Evolutionary conservation across 2,113 vertebrate species (phyloP).

Genomic region (Myrmophylax atrothorax): DNA sequence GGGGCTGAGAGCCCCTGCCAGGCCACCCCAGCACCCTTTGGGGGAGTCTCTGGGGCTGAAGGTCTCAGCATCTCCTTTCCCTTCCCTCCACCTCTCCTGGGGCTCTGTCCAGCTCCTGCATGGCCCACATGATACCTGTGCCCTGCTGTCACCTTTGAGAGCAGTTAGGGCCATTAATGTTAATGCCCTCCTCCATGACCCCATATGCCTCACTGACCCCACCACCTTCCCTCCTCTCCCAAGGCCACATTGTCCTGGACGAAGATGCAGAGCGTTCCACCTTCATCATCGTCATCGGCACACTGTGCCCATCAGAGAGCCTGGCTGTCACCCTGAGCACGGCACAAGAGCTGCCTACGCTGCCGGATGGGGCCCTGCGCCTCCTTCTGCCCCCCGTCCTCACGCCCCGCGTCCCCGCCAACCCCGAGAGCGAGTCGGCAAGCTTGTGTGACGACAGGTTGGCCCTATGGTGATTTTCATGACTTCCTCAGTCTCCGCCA

Average conservation of each 20-base stretch:
- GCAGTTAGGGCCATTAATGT: neutral
- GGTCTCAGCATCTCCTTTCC: neutral
- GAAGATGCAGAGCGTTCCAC: conserved; percentile 87
- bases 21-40: neutral
- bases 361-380: conserved; percentile 86
- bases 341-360: conserved; percentile 85
- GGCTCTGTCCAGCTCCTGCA: neutral
- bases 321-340: conserved; percentile 87
- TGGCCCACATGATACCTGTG: fast-evolving
- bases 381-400: conserved; percentile 85
- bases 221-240: neutral
- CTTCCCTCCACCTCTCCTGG: neutral
- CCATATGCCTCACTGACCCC: fast-evolving
- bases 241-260: conserved; percentile 93
- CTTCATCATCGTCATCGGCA: conserved; percentile 85
- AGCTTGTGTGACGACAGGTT: conserved; percentile 90
- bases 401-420: conserved; percentile 75
- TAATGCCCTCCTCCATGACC: neutral
- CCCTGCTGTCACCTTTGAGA: neutral
- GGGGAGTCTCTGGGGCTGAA: neutral
- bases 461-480: conserved; percentile 85
- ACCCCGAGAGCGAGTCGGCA: conserved; percentile 79
- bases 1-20: neutral
- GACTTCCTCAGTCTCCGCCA: conserved; percentile 73
- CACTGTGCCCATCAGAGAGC: conserved; percentile 83